Evolutionary conservation across 2,888 invertebrate genomes (phyloP), one percentile per base, ranked within the genome.

Genomic region (Lymantria monacha): DNA sequence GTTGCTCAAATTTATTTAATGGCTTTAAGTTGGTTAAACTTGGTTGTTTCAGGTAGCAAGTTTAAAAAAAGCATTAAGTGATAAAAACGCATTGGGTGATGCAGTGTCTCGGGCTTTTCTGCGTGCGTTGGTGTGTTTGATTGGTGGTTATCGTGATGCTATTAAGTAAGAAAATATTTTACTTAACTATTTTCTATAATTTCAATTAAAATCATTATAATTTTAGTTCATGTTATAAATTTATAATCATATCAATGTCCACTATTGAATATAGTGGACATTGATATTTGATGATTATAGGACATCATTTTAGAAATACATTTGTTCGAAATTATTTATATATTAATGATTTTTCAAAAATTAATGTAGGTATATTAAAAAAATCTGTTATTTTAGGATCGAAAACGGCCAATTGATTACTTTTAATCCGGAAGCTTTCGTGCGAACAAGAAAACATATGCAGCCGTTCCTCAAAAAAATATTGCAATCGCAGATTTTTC

Each of bases 101-200:
- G 96, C 97, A 0, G 96, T 99, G 7, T 96, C 98, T 3, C 94
- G 97, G 73, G 97, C 98, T 43, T 99, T 99, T 87, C 92, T 99
- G 49, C 93, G 96, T 55, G 96, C 98, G 9, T 92, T 99, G 63
- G 99, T 99, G 10, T 96, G 97, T 81, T 92, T 99, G 49, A 99
- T 99, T 70, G 99, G 99, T 44, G 97, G 97, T 59, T 98, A 98
- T 83, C 93, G 97, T 59, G 98, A 98, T 83, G 98, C 98, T 30
- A 93, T 98, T 42, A 95, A 95, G 81, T 94, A 74, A 77, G 74
- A 59, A 31, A 45, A 22, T 3, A 22, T 22, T 22, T 42, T 3
- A 41, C 30, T 42, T 36, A 45, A 38, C 31, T 12, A 43, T 14
- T 41, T 45, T 12, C 41, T 31, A 42, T 44, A 22, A 5, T 22